Percentiles rank a stretch among this genome's conserved stretches.
Conservation (phyloP, 2,113 vertebrate genomes). For the Tautogolabrus adspersus region DNA sequence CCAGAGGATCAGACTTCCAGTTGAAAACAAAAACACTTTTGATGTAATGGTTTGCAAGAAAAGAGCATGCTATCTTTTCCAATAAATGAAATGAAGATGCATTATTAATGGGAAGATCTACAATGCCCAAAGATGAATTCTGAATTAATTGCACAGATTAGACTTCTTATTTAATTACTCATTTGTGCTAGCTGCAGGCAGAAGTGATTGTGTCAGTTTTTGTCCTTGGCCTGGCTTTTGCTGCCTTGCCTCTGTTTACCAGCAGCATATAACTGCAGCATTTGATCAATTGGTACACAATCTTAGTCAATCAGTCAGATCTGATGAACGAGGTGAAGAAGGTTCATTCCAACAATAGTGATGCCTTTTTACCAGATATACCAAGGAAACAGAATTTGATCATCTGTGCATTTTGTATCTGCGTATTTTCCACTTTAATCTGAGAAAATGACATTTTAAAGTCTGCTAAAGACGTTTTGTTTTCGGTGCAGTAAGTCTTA, state of each 20-base stretch:
- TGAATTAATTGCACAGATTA: constrained; percentile 43
- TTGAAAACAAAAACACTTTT: constrained; percentile 24
- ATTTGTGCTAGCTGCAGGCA: constrained; percentile 16
- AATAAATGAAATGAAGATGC: constrained; percentile 24
- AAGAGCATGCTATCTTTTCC: constrained; percentile 24
- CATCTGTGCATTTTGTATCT: too few relatives aligned
- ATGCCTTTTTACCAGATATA: too few relatives aligned
- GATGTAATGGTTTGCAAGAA: constrained; percentile 33
- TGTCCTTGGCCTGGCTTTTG: constrained; percentile 7
- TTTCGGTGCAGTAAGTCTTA: too few relatives aligned
- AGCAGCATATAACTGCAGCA: constrained; percentile 7
- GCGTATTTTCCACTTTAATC: too few relatives aligned
- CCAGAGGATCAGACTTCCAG: constrained; percentile 21
- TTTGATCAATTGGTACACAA: not conserved
- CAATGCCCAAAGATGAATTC: constrained; percentile 28
- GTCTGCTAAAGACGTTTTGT: too few relatives aligned
- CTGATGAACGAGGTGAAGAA: constrained; percentile 2
- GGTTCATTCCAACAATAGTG: not conserved
- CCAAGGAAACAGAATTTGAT: too few relatives aligned
- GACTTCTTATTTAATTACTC: constrained; percentile 40
- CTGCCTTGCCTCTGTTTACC: not conserved
- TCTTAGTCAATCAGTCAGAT: not conserved
- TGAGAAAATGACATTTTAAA: too few relatives aligned
- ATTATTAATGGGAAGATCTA: constrained; percentile 19
- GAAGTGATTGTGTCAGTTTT: constrained; percentile 11